Evolutionary conservation across 2,113 vertebrate genomes (phyloP), one percentile per base, ranked within the genome.

Genomic region (Oceanites oceanicus): DNA sequence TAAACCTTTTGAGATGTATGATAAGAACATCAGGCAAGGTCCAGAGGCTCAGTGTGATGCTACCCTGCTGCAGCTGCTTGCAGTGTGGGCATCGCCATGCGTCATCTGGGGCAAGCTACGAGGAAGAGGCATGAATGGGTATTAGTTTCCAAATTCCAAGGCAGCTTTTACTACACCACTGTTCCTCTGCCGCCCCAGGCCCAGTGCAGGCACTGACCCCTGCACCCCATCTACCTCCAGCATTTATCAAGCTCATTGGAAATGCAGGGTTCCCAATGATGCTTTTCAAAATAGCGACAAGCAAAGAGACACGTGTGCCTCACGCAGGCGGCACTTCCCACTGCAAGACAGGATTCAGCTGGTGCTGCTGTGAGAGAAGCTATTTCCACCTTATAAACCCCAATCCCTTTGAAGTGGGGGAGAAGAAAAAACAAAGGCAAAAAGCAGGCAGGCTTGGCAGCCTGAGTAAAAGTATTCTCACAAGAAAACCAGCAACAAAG

Each of bases 51-150:
- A 99, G 97, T 21, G 99, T 99, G 87, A 99, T 99, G 94, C 99
- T 99, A 36, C 99, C 99, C 93, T 99, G 99, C 98, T 99, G 99
- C 92, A 99, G 98, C 98, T 99, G 99, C 97, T 99, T 99, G 95
- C 99, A 99, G 97, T 99, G 99, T 7, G 99, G 99, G 96, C 99
- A 99, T 86, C 99, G 98, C 99, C 99, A 99, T 29, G 99, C 99
- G 2, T 99, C 99, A 29, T 99, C 99, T 3, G 99, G 99, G 86
- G 99, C 99, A 95, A 99, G 98, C 99, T 99, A 95, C 81, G 97
- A 98, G 83, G 32, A 88, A 95, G 4, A 61, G 53, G 45, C 26
- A n/a, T 2, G 2, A 50, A 45, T 13, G 18, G 10, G 36, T 19
- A 19, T 52, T 38, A 91, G 81, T 52, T 50, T 59, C 10, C 71